Evolutionary conservation across 2,797 vertebrate genomes (phyloP), one percentile per base, ranked within the genome.

Genomic region (Onychomys torridus): DNA sequence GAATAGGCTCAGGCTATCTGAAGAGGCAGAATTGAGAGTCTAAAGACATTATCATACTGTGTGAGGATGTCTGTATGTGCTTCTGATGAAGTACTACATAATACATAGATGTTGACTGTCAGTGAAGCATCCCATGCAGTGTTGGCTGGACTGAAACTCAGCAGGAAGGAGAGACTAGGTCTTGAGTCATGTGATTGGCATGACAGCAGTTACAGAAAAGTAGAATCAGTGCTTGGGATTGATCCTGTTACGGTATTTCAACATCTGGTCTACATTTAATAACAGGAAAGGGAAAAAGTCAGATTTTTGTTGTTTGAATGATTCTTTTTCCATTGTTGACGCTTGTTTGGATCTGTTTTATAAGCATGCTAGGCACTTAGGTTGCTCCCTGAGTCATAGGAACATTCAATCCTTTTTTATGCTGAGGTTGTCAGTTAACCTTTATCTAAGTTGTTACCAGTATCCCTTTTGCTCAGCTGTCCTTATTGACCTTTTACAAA

Each of bases 401-500:
- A 95, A 93, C 94, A 93, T 32, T 9, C 43, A 21, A 52, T 93
- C 82, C 34, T 59, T 92, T 94, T 94, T 96, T 79, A 81, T 21
- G 61, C 55, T 83, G 21, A 78, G 71, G 21, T 89, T 89, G 34
- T 37, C 43, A 71, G 93, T 89, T 97, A 43, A 23, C 78, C 12
- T 95, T 95, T 89, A 89, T 93, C 59, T 85, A 32, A 77, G 17
- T 91, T 81, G 55, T 93, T 21, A 57, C 63, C 37, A 59, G 46
- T 63, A 82, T 90, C 73, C 92, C 59, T 73, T 95, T 87, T 78
- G 55, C 32, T 92, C n/a, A 29, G 57, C 94, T 90, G 61, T 93
- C 63, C 67, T 93, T 89, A 11, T 92, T 90, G 71, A 2, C 90
- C 25, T 94, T 94, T 91, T 97, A 67, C 93, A 96, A 55, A 92